Conservation (phyloP, 2,888 invertebrate genomes). For the Stenoptilia bipunctidactyla region DNA sequence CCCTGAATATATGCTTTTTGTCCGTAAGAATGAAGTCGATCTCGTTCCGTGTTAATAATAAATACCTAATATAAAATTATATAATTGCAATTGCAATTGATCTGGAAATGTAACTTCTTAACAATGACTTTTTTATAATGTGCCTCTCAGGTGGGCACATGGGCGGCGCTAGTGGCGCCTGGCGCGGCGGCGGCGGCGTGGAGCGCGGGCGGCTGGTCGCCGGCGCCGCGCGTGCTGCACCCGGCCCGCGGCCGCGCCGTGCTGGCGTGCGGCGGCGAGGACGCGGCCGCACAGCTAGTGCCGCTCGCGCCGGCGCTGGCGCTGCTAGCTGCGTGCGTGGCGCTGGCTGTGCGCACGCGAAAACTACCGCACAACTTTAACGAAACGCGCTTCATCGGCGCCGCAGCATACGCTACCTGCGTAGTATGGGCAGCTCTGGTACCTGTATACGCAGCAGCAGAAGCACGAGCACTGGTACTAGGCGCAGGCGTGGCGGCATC, state of each 20-base stretch:
- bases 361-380: conserved; percentile 88
- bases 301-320: conserved; percentile 80
- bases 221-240: conserved; percentile 67
- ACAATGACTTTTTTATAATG: too few relatives aligned
- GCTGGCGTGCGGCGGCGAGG: conserved; percentile 70
- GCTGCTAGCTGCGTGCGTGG: conserved; percentile 79
- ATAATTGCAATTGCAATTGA: too few relatives aligned
- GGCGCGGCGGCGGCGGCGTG: conserved; percentile 66
- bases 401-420: conserved; percentile 85
- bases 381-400: conserved; percentile 81
- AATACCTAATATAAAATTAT: too few relatives aligned
- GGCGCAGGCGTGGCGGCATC: conserved; percentile 81
- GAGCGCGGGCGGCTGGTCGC: conserved; percentile 56
- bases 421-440: conserved; percentile 85
- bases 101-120: too few relatives aligned
- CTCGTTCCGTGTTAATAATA: too few relatives aligned
- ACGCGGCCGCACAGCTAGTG: conserved; percentile 65
- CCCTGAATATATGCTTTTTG: too few relatives aligned
- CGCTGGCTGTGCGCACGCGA: conserved; percentile 82
- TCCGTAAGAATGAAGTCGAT: too few relatives aligned
- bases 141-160: conserved; percentile 71
- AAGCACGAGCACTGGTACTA: conserved; percentile 30
- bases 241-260: conserved; percentile 63
- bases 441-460: conserved; percentile 71
- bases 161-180: conserved; percentile 69